Evolutionary conservation across 2,113 vertebrate species (phyloP).

Genomic region (Coptodon rendalli): DNA sequence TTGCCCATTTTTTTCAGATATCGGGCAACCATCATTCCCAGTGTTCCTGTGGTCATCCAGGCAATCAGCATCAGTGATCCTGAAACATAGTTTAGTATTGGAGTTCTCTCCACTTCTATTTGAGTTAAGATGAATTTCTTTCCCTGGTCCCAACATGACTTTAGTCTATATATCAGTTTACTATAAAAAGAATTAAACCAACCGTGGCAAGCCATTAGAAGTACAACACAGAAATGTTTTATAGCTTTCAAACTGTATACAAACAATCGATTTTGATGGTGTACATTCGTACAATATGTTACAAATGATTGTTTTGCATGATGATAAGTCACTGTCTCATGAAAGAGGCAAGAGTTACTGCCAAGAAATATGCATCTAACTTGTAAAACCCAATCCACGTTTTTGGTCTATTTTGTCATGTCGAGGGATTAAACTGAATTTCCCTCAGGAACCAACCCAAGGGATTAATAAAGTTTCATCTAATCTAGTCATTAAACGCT

Average conservation of each 20-base stretch:
- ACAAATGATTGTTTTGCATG: background rate
- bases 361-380: background rate
- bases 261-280: background rate
- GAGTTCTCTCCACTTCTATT: background rate
- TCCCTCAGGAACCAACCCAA: accelerated
- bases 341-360: background rate
- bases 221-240: background rate
- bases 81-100: background rate
- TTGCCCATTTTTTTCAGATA: background rate
- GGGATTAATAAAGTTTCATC: background rate
- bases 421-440: background rate
- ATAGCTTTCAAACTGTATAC: background rate
- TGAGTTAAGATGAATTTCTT: background rate
- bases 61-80: conserved; percentile 75
- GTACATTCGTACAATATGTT: background rate
- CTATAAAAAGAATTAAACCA: background rate
- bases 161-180: background rate
- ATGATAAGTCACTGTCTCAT: background rate
- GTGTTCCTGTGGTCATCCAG: conserved; percentile 74
- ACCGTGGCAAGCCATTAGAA: accelerated
- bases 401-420: background rate
- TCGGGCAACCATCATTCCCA: conserved; percentile 63
- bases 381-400: background rate
- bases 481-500: accelerated
- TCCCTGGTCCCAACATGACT: background rate